Evolutionary conservation across 2,797 vertebrate species (phyloP), one percentile per base, ranked within the genome.

Genomic region (Lacerta viridis): DNA sequence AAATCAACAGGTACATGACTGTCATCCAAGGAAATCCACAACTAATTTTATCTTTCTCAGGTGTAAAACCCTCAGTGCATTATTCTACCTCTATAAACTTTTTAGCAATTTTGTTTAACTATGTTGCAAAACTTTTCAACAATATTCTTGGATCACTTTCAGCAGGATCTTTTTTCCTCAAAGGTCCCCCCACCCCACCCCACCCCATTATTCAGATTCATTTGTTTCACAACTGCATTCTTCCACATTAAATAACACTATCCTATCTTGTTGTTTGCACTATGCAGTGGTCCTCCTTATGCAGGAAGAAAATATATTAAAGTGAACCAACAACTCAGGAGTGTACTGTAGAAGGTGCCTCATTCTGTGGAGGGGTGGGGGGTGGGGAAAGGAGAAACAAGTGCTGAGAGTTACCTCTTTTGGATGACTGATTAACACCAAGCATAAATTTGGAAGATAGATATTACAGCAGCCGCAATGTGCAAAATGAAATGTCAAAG

Each of bases 281-380:
- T 69, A 25, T 10, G 83, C 55, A 90, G 27, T 0, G 50, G 20
- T 84, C 20, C 75, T 41, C 46, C 1, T 64, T 27, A 92, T 29
- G 1, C 71, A 85, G 55, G 75, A 69, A 77, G 69, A 83, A 90
- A 50, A 1, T 64, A 5, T 5, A 85, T 33, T 71, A 87, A 92
- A 88, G 27, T 87, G 68, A 83, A 85, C 46, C 61, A 64, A 64
- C 86, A 89, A 69, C 64, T 86, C 3, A 0, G 18, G 83, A n/a
- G 43, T 23, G 87, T 81, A 55, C 1, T 82, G 61, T 80, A 59
- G 83, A 93, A 93, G n/a, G 3, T 87, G 83, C 6, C 2, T 93
- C 36, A 84, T 83, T 87, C 89, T 74, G 83, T 39, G 39, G 86
- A 89, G n/a, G 18, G 88, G 23, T 55, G 36, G 2, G 46, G 46